These are phyloP conservation scores for Pollachius pollachius DNA, from an alignment of 2,113 vertebrate genomes.

Conservation along the genomic window DNA sequence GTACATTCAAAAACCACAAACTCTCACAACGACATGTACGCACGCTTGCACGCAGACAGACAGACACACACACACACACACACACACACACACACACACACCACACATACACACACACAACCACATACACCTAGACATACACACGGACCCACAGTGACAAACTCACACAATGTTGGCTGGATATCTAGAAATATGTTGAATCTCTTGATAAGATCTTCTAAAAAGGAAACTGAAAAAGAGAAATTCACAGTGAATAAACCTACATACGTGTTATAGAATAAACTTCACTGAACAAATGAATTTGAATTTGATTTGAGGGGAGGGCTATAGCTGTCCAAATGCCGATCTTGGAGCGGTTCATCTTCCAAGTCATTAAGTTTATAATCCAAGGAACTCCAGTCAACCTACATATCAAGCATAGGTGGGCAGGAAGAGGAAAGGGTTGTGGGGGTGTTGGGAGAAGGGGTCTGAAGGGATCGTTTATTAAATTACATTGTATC, in stretches of 20 bases:
- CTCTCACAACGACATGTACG: too few species aligned
- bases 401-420: too few species aligned
- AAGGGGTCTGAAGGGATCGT: neutral
- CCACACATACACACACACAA: neutral
- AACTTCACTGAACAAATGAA: too few species aligned
- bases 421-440: neutral
- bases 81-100: neutral
- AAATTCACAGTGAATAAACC: too few species aligned
- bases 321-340: too few species aligned
- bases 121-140: neutral
- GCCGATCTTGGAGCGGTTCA: too few species aligned
- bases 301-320: too few species aligned
- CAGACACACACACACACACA: neutral
- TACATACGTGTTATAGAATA: too few species aligned
- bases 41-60: constrained; percentile 6
- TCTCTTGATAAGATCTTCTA: neutral
- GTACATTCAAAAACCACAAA: too few species aligned
- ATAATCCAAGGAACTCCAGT: too few species aligned
- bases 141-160: neutral
- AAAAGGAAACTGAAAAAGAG: too few species aligned
- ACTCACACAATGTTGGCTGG: neutral
- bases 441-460: neutral
- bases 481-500: constrained; percentile 1
- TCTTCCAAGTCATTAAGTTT: too few species aligned
- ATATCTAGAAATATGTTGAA: constrained; percentile 7